Base-by-base conservation (phyloP, 2,888 invertebrate species). In the Teleogryllus oceanicus region DNA sequence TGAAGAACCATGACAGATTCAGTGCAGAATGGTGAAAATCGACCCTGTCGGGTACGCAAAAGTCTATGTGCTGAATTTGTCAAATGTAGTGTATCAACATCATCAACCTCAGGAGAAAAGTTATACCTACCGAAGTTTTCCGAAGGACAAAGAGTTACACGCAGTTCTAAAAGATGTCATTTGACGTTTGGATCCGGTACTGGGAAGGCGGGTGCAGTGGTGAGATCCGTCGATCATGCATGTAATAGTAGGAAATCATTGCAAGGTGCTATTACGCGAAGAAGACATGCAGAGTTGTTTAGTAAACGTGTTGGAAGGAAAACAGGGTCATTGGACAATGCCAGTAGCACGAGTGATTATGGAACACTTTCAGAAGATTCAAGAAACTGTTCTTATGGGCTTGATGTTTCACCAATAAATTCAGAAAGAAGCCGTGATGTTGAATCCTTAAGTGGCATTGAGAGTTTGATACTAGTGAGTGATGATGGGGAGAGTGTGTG, bases 321-420 rank as follows among this genome's bases (percentile, higher is more conserved):
- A 62, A 8, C 16, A 18, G 62, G 62, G 5, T 78, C 77, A 5
- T 76, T 80, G 49, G 81, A 80, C 13, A 49, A 78, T 49, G 21
- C 76, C 1, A 79, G 80, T 21, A 78, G 75, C 50, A 81, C 81
- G 20, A 80, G 83, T 79, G 84, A 83, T 75, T 84, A 84, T 81
- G 84, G 84, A 16, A 84, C 84, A 49, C 81, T 83, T 2, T 84
- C 84, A 11, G 84, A 83, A 78, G 79, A 80, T 62, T 83, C 83
- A 3, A 82, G 75, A 11, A 82, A 81, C 18, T 80, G 79, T 77
- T 81, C 81, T 50, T 77, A 79, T 10, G 78, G 78, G 2, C 75
- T 74, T n/a, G 80, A 80, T 11, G 13, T 51, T 10, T 81, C 80
- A 12, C 78, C 51, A 37, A 20, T 78, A 2, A 80, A 80, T 76